A percentile compares a stretch with the other conserved stretches of the same genome.
Evolutionary conservation across 2,888 invertebrate species (phyloP).

Genomic region (Alviniconcha strummeri): DNA sequence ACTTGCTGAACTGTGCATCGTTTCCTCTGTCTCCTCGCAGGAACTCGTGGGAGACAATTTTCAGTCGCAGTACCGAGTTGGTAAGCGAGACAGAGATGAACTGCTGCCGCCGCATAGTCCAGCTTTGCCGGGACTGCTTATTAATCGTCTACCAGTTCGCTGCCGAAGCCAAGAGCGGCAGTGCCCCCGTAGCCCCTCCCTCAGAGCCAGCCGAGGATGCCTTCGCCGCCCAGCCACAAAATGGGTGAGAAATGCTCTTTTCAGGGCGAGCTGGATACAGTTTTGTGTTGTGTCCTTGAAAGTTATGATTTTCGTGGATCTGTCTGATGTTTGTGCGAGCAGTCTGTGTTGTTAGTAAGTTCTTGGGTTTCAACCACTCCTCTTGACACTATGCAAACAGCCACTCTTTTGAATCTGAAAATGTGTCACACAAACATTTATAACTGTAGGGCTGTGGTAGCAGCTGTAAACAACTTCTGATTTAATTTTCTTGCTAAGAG

Average conservation of each 20-base stretch:
- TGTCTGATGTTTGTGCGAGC: no score
- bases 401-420: no score
- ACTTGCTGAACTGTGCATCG: no score
- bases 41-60: conserved; percentile 72
- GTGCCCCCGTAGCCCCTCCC: conserved; percentile 36
- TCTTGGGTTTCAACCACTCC: no score
- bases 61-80: conserved; percentile 70
- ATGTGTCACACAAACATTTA: no score
- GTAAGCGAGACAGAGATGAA: conserved; percentile 66
- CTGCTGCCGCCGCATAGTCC: conserved; percentile 71
- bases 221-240: conserved; percentile 20
- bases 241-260: conserved; percentile 32
- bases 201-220: conserved; percentile 41
- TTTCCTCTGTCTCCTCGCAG: conserved; percentile 46
- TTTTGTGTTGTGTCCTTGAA: no score
- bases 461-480: no score
- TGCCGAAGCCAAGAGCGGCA: conserved; percentile 61
- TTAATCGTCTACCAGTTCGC: conserved; percentile 73
- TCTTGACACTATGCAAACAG: no score
- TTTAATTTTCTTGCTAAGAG: no score
- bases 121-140: conserved; percentile 72
- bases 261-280: background rate
- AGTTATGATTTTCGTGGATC: background rate
- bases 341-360: no score
- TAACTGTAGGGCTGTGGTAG: no score